Percentiles rank a stretch among this genome's conserved stretches.
These are phyloP conservation scores for Thunnus albacares DNA, from an alignment of 2,797 vertebrate genomes.

Conservation along the genomic window DNA sequence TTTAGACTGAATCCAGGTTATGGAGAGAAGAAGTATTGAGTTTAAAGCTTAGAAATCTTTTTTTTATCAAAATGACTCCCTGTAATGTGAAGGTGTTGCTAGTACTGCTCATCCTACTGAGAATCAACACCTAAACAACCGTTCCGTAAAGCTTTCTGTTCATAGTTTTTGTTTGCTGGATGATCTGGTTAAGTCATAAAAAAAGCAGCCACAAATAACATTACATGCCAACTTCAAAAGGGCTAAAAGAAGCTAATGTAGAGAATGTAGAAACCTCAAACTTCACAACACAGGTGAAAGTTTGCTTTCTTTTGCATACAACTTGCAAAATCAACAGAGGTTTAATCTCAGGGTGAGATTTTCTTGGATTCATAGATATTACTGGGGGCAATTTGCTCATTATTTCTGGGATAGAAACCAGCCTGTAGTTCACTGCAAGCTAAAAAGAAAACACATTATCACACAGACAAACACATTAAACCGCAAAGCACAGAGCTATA, in stretches of 20 bases:
- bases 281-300: conserved; percentile 40
- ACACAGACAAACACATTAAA: conserved; percentile 59
- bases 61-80: background rate
- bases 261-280: conserved; percentile 37
- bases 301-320: conserved; percentile 34
- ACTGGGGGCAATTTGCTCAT: conserved; percentile 58
- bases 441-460: conserved; percentile 63
- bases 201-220: background rate
- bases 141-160: conserved; percentile 17
- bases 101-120: background rate
- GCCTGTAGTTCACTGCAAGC: conserved; percentile 42
- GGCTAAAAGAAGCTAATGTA: background rate
- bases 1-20: too few species aligned
- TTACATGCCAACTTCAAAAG: background rate
- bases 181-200: background rate
- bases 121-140: conserved; percentile 12
- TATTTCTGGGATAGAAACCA: conserved; percentile 51
- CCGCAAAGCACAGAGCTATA: conserved; percentile 34
- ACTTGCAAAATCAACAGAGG: conserved; percentile 44
- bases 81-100: background rate
- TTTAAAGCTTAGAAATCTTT: too few species aligned
- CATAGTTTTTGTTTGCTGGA: too few species aligned
- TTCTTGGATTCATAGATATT: conserved; percentile 48
- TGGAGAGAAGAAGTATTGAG: too few species aligned
- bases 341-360: conserved; percentile 47